Base-by-base conservation (phyloP, 2,888 invertebrate genomes). In the Cheilosia scutellata region DNA sequence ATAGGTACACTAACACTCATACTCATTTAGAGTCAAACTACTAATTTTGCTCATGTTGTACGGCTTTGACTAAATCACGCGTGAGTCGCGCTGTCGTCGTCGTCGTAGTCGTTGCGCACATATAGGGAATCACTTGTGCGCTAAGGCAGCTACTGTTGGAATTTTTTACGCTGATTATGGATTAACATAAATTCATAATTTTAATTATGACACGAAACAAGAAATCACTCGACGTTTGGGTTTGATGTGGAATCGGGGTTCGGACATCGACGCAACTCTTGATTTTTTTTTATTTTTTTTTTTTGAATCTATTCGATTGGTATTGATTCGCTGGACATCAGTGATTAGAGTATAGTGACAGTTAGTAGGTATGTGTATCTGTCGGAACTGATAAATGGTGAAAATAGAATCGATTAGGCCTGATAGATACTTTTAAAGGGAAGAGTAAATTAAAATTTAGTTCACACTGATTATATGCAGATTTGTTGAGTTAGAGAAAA, bases 171-270 rank as follows among this genome's bases (percentile, higher is more conserved):
- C 84, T 75, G 80, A 79, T 84, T 84, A 84, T 75, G 63, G 80
- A 84, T 84, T 80, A 75, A 66, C 84, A 84, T 84, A 84, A 80
- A 80, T 71, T 76, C 84, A 84, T 79, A 80, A 80, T 84, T 84
- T 80, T 71, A 80, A 80, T 79, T 79, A 76, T 80, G 84, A 84
- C 84, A 76, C 75, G 42, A 62, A 80, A 63, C 70, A 63, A 62
- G 78, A 78, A 78, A 70, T 70, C 77, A 51, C 20, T 11, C 44
- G 53, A 27, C 47, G 40, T 44, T 25, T 27, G 44, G 11, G 37
- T 37, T 9, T 16, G 65, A 13, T 20, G 33, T 20, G 9, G 63
- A 25, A n/a, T 47, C 47, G 29, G 11, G 29, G n/a, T 7, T n/a
- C n/a, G 20, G 11, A 42, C 11, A 25, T 11, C 5, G 16, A 5